phyloP scores from a whole-genome alignment of 2,888 invertebrate genomes.

The Parnassius mnemosyne region DNA sequence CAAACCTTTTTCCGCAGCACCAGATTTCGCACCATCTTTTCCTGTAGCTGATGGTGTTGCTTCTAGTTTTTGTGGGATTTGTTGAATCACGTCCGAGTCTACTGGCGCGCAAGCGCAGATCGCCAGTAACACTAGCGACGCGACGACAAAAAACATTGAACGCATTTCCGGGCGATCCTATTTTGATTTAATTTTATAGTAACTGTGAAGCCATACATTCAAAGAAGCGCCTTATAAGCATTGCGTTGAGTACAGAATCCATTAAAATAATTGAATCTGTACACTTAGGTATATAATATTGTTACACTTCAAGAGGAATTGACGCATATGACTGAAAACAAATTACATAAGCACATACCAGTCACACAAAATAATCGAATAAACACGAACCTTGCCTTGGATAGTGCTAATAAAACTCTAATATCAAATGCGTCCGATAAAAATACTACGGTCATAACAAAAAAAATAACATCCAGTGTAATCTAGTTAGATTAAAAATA shows the following conservation, averaged over 20 bases:
- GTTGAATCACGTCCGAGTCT: constrained; percentile 65
- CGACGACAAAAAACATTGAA: constrained; percentile 68
- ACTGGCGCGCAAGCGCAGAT: constrained; percentile 63
- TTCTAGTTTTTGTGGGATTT: constrained; percentile 59
- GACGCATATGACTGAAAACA: constrained; percentile 54
- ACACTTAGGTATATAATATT: constrained; percentile 51
- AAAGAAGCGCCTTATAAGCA: constrained; percentile 49
- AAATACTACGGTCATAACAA: constrained; percentile 18
- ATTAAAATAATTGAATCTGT: constrained; percentile 60
- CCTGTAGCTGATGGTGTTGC: constrained; percentile 73
- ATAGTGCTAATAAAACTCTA: constrained; percentile 51
- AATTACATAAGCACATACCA: constrained; percentile 46
- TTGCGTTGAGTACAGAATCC: constrained; percentile 53
- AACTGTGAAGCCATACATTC: constrained; percentile 24
- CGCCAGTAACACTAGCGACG: constrained; percentile 67
- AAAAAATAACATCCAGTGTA: constrained; percentile 42
- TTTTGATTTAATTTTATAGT: constrained; percentile 45
- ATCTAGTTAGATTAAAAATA: constrained; percentile 29
- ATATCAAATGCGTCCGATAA: constrained; percentile 34
- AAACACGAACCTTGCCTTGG: constrained; percentile 58
- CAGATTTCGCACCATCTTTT: constrained; percentile 64
- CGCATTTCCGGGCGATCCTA: constrained; percentile 71
- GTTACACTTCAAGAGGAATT: constrained; percentile 43
- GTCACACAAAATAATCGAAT: constrained; percentile 44
- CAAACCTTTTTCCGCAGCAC: constrained; percentile 67